phyloP scores from a whole-genome alignment of 2,797 vertebrate genomes.

The Odontamblyopus rebecca region DNA sequence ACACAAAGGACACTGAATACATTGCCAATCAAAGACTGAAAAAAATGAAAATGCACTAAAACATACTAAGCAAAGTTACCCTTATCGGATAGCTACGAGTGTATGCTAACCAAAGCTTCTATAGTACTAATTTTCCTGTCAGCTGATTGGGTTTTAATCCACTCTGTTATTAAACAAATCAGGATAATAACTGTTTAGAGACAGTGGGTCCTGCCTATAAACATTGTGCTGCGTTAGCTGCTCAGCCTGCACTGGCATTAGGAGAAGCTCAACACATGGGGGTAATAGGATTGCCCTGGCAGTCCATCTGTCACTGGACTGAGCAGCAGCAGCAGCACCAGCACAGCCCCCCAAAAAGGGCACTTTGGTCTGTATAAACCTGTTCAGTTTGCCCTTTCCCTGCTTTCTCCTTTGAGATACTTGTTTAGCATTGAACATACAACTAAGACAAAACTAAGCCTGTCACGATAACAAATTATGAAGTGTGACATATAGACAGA shows the following conservation, averaged over 20 bases:
- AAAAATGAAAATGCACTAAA: background rate
- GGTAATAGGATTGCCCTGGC: constrained; percentile 77
- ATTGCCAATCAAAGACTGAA: background rate
- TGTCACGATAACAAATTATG: too few relatives aligned
- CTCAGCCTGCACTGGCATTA: constrained; percentile 66
- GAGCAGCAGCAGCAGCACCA: constrained; percentile 66
- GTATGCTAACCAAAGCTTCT: constrained; percentile 10
- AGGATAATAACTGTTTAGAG: constrained; percentile 41
- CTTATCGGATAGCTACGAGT: constrained; percentile 16
- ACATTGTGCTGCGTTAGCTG: constrained; percentile 52
- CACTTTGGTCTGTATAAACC: constrained; percentile 58
- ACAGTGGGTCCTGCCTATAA: constrained; percentile 49
- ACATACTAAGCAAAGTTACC: constrained; percentile 24
- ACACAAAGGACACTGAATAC: background rate
- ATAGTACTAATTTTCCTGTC: constrained; percentile 22
- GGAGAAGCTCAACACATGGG: constrained; percentile 65
- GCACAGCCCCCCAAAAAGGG: constrained; percentile 51
- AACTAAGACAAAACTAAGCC: constrained; percentile 4
- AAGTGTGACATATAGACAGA: too few relatives aligned
- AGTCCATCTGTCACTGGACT: constrained; percentile 72
- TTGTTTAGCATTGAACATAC: constrained; percentile 41
- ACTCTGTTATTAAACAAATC: constrained; percentile 55
- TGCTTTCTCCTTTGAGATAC: constrained; percentile 45
- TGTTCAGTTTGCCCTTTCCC: constrained; percentile 54
- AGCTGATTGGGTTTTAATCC: constrained; percentile 28